Conservation (phyloP, 2,797 vertebrate species). For the Fundulus diaphanus region DNA sequence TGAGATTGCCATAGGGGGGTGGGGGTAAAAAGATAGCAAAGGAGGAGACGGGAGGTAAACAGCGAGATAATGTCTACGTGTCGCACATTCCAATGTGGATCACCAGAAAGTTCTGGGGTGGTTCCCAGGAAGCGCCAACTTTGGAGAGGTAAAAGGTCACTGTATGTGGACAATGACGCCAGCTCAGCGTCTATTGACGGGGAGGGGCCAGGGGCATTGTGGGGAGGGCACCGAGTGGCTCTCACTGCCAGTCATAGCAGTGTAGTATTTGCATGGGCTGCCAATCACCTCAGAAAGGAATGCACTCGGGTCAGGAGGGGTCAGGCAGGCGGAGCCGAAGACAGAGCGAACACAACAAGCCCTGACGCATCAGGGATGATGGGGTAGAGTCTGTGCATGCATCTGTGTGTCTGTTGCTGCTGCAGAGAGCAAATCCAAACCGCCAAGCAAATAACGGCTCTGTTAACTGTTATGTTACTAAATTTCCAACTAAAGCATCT, state of each 20-base stretch:
- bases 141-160: constrained; percentile 85
- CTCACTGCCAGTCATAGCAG: constrained; percentile 83
- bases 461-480: constrained; percentile 12
- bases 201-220: constrained; percentile 85
- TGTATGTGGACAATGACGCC: constrained; percentile 87
- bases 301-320: constrained; percentile 79
- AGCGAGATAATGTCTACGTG: constrained; percentile 77
- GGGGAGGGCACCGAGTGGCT: constrained; percentile 83
- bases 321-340: constrained; percentile 76
- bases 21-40: constrained; percentile 52
- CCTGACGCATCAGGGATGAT: constrained; percentile 74
- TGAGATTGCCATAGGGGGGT: constrained; percentile 69
- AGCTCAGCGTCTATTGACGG: constrained; percentile 85
- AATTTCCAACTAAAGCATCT: constrained; percentile 26
- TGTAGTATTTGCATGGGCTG: constrained; percentile 84
- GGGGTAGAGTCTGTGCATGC: constrained; percentile 41
- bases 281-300: constrained; percentile 86
- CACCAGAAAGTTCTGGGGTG: constrained; percentile 81
- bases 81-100: constrained; percentile 82
- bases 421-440: constrained; percentile 42
- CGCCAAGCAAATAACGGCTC: constrained; percentile 31
- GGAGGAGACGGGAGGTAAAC: constrained; percentile 64
- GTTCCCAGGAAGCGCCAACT: constrained; percentile 83
- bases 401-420: constrained; percentile 19
- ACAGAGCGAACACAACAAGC: constrained; percentile 81